A percentile compares a stretch with the other conserved stretches of the same genome.
Conservation (phyloP, 2,797 vertebrate species). For the Periophthalmus magnuspinnatus region DNA sequence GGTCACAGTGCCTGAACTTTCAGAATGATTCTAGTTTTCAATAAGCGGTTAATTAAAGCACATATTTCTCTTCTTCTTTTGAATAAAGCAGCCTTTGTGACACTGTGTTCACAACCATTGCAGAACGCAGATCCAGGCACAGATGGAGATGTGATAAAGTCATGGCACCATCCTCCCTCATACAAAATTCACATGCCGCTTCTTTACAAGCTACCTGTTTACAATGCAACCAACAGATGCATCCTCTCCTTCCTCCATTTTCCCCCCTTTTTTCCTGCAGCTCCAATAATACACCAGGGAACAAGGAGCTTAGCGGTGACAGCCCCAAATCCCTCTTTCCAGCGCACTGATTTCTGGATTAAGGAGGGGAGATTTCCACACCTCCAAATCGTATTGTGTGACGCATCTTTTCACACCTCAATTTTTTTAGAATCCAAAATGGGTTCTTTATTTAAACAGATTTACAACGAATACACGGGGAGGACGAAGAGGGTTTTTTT, state of each 20-base stretch:
- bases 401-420: constrained; percentile 66
- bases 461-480: constrained; percentile 34
- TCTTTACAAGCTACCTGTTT: constrained; percentile 52
- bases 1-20: not conserved
- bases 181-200: constrained; percentile 34
- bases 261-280: constrained; percentile 51
- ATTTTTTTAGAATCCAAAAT: constrained; percentile 50
- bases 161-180: constrained; percentile 39
- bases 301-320: constrained; percentile 72
- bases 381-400: constrained; percentile 67
- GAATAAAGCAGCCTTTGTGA: not conserved
- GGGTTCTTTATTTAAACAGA: constrained; percentile 57
- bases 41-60: not conserved
- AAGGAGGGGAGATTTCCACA: constrained; percentile 71
- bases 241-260: constrained; percentile 50
- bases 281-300: constrained; percentile 67
- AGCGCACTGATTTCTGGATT: constrained; percentile 73
- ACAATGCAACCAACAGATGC: constrained; percentile 45
- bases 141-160: constrained; percentile 52
- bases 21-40: not conserved
- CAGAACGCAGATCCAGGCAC: constrained; percentile 4
- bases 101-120: constrained; percentile 17
- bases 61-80: constrained; percentile 2
- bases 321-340: constrained; percentile 71
- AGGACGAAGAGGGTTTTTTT: constrained; percentile 26